Percentiles rank a stretch among this genome's conserved stretches.
Evolutionary conservation across 2,113 vertebrate species (phyloP).

Genomic region (Vulpes ferrilata): DNA sequence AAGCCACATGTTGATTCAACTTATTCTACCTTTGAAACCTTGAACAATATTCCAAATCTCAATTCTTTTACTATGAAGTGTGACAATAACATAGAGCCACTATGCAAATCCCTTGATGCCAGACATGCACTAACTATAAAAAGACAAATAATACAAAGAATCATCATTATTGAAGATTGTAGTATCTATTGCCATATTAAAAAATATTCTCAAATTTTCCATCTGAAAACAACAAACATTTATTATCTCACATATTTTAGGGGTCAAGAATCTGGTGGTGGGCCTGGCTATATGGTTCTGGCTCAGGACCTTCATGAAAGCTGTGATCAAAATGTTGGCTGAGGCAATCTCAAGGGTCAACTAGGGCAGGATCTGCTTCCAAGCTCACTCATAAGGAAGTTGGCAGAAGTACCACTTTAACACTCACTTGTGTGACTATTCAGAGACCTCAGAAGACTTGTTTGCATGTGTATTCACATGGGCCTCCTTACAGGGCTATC

Average conservation of each 20-base stretch:
- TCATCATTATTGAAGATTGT: background rate
- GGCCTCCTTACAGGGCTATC: background rate
- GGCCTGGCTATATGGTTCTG: background rate
- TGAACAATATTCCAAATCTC: background rate
- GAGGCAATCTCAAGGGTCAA: background rate
- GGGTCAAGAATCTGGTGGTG: background rate
- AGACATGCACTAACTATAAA: background rate
- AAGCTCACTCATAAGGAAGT: background rate
- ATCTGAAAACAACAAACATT: background rate
- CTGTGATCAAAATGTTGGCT: background rate
- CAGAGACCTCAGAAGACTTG: background rate
- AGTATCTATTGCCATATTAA: background rate
- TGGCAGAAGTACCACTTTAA: background rate
- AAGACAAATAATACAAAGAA: slow-evolving; percentile 23
- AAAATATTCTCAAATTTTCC: slow-evolving; percentile 35
- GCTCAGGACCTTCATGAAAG: background rate
- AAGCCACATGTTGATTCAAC: slow-evolving; percentile 17
- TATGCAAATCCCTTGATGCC: background rate
- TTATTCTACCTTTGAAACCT: slow-evolving; percentile 58
- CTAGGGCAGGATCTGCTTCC: background rate
- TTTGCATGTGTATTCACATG: background rate
- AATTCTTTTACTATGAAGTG: background rate
- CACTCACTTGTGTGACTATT: background rate
- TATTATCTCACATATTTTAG: background rate
- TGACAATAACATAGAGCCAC: background rate